Base-by-base conservation (phyloP, 2,113 vertebrate species). In the Oryzias celebensis region DNA sequence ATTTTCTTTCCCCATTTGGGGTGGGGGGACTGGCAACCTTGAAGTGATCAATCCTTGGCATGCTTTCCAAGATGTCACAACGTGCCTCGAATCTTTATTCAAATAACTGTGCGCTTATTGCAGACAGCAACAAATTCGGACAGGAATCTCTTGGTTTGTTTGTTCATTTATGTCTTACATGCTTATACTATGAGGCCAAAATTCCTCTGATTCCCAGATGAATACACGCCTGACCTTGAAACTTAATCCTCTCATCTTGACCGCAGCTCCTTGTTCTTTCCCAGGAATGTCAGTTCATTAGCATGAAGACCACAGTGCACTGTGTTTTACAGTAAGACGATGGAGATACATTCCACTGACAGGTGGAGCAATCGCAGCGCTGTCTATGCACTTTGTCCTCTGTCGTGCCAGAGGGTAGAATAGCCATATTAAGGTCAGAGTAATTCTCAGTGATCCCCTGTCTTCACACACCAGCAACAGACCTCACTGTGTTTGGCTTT, bases 311-410 rank as follows among this genome's bases (percentile, higher is more conserved):
- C 78, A 77, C 18, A 54, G 85, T 83, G 85, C 83, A 87, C 85
- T 88, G 86, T 90, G 83, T 84, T 81, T 77, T 79, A 71, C 79
- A 81, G 75, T 56, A 77, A 69, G 57, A 71, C 65, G 68, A 71
- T 80, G 78, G 73, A 86, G 81, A 73, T 66, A 75, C 81, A 78
- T 84, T 85, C 84, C 83, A 78, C 84, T 65, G 62, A 78, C 74
- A 80, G 82, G 84, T 73, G 85, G 84, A 87, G 77, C 50, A 48
- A 70, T 79, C 70, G 58, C 80, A 86, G 85, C 88, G 90, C 87
- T 84, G 83, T 90, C 89, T 92, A 83, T 95, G 93, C 93, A 94
- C 90, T 82, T 91, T 93, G 90, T 89, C 88, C 87, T 91, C 90
- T 90, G 88, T n/a, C 8, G 65, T 79, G 78, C 69, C 90, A 85